Evolutionary conservation across 2,888 invertebrate genomes (phyloP).

Genomic region (Anorthoa munda): DNA sequence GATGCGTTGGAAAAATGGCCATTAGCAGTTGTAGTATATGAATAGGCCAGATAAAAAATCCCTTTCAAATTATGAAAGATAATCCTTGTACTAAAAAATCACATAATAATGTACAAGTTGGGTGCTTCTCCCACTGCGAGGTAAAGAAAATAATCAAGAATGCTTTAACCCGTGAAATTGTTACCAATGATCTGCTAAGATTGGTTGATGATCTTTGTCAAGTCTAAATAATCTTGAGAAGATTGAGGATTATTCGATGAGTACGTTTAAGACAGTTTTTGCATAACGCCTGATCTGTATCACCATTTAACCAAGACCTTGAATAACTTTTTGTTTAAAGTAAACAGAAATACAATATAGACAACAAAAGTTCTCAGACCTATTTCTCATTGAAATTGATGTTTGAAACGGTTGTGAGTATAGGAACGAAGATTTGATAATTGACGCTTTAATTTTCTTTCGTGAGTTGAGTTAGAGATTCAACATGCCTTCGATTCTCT

Average conservation of each 20-base stretch:
- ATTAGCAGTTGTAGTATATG: not conserved
- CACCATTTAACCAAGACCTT: too few relatives aligned
- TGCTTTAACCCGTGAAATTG: not conserved
- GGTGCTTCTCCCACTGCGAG: constrained; percentile 99
- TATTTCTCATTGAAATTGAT: too few relatives aligned
- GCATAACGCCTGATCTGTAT: too few relatives aligned
- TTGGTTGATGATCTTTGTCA: not conserved
- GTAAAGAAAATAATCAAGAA: not conserved
- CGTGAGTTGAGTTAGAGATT: not conserved
- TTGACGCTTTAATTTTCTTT: not conserved
- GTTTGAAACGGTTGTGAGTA: not conserved
- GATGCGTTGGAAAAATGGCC: not conserved
- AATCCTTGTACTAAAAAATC: too few relatives aligned
- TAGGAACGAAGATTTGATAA: not conserved
- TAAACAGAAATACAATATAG: too few relatives aligned
- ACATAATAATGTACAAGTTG: constrained; percentile 94
- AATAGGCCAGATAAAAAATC: not conserved
- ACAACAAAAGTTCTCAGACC: too few relatives aligned
- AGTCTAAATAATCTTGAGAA: too few relatives aligned
- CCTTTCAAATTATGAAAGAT: not conserved
- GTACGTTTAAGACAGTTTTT: too few relatives aligned
- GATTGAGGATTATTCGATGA: too few relatives aligned
- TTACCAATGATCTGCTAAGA: too few relatives aligned
- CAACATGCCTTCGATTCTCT: not conserved
- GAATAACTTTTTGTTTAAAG: too few relatives aligned